phyloP scores from a whole-genome alignment of 1,140 invertebrate species.

The Elymnias hypermnestra region DNA sequence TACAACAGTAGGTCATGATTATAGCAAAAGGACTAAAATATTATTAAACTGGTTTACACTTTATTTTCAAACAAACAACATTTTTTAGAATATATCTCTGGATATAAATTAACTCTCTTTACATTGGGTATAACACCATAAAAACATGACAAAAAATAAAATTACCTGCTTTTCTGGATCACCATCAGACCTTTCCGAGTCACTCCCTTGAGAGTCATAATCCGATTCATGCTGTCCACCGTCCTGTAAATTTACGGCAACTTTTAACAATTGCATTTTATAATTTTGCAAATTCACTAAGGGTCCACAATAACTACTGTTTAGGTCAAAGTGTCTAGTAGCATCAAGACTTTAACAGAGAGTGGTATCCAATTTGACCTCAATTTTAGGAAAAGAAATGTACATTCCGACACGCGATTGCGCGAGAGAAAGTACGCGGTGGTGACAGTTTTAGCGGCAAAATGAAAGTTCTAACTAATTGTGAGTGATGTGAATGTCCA shows the following conservation, averaged over 20 bases:
- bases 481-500: slow-evolving; percentile 25
- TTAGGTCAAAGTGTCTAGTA: slow-evolving; percentile 31
- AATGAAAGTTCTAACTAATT: slow-evolving; percentile 57
- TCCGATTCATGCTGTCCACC: slow-evolving; percentile 52
- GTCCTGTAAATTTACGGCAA: slow-evolving; percentile 63
- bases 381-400: slow-evolving; percentile 71
- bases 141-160: neutral
- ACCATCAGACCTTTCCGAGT: slow-evolving; percentile 57
- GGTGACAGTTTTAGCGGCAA: slow-evolving; percentile 58
- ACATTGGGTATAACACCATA: too few species aligned
- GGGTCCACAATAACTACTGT: too few species aligned
- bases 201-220: slow-evolving; percentile 59
- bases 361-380: slow-evolving; percentile 63
- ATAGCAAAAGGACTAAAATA: too few species aligned
- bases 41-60: too few species aligned
- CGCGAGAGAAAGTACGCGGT: slow-evolving; percentile 63
- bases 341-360: slow-evolving; percentile 41
- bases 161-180: slow-evolving; percentile 57
- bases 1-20: too few species aligned
- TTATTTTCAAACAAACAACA: too few species aligned
- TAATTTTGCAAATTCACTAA: too few species aligned
- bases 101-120: too few species aligned
- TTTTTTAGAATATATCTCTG: too few species aligned
- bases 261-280: slow-evolving; percentile 63
- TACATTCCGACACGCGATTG: slow-evolving; percentile 66